Conservation (phyloP, 1,140 invertebrate genomes). For the Cheumatopsyche charites region DNA sequence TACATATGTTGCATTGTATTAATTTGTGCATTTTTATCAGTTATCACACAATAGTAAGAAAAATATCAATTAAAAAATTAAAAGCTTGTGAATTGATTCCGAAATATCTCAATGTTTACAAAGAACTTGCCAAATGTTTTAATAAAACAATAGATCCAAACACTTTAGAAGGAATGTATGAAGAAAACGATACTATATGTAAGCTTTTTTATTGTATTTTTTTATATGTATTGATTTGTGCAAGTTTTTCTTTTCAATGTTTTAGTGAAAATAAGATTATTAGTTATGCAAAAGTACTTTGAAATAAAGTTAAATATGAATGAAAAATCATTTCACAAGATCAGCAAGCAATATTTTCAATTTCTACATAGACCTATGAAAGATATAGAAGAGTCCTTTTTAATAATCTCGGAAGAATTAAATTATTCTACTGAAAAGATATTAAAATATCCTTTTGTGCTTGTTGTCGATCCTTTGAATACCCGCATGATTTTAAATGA, state of each 20-base stretch:
- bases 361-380: slow-evolving; percentile 25
- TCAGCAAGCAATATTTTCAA: slow-evolving; percentile 9
- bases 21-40: not conserved
- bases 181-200: slow-evolving; percentile 8
- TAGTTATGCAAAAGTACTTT: slow-evolving; percentile 24
- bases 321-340: not conserved
- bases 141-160: not conserved
- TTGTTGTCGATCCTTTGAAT: slow-evolving; percentile 15
- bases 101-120: slow-evolving; percentile 1
- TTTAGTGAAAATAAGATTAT: slow-evolving; percentile 6
- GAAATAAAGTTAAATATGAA: not conserved
- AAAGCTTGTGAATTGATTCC: slow-evolving; percentile 4
- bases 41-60: slow-evolving; percentile 10
- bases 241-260: not conserved
- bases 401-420: slow-evolving; percentile 14
- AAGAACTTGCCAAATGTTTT: slow-evolving; percentile 5
- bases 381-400: slow-evolving; percentile 21
- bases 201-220: not conserved
- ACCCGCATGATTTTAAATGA: slow-evolving; percentile 22
- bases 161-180: not conserved
- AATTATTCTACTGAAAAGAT: slow-evolving; percentile 6
- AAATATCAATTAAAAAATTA: slow-evolving; percentile 6
- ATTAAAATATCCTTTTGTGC: slow-evolving; percentile 18
- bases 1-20: not conserved
- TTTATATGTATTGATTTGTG: not conserved